Conservation (phyloP, 2,888 invertebrate genomes). For the Hecatera dysodea region DNA sequence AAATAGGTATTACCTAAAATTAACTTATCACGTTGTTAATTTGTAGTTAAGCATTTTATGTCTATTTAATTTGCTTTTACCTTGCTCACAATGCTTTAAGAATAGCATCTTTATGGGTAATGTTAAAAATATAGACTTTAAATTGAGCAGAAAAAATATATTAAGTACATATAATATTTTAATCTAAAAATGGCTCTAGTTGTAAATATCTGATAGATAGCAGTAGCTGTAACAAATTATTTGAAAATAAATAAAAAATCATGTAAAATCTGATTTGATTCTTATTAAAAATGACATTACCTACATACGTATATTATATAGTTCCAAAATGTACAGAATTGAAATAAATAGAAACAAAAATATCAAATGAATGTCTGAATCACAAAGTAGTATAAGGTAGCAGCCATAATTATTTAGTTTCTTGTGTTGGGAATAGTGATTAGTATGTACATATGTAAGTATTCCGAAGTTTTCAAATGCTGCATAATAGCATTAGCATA, state of each 20-base stretch:
- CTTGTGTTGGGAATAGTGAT: too few relatives aligned
- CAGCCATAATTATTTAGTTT: too few relatives aligned
- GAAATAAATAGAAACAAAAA: background rate
- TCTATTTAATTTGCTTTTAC: background rate
- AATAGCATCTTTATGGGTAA: background rate
- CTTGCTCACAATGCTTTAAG: background rate
- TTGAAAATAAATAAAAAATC: background rate
- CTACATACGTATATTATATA: too few relatives aligned
- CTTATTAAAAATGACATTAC: background rate
- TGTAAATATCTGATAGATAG: background rate
- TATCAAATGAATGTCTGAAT: background rate
- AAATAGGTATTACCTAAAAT: conserved; percentile 15
- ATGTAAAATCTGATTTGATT: background rate
- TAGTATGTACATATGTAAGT: too few relatives aligned
- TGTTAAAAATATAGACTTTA: background rate
- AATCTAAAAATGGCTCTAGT: background rate
- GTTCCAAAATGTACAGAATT: background rate
- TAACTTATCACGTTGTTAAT: background rate
- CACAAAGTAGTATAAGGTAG: background rate
- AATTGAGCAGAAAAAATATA: background rate
- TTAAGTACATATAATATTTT: background rate
- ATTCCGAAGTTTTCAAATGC: too few relatives aligned
- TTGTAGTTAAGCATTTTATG: background rate
- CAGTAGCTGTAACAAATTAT: background rate
- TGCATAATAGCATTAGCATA: too few relatives aligned